Base-by-base conservation (phyloP, 2,888 invertebrate genomes). In the Agriopis leucophaearia region DNA sequence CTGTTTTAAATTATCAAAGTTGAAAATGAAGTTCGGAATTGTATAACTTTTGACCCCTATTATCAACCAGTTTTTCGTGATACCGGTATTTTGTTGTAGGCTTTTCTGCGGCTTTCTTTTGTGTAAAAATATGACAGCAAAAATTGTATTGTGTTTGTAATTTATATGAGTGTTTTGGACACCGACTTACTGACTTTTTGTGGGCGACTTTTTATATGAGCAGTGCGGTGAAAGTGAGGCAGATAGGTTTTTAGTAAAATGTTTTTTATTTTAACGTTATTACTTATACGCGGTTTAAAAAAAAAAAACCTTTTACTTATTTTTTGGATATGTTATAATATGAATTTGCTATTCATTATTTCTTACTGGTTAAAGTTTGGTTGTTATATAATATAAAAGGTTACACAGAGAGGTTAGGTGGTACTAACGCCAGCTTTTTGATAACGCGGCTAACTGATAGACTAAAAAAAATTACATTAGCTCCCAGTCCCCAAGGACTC, bases 1-100 rank as follows among this genome's bases (percentile, higher is more conserved):
- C 66, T 72, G 72, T 71, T 78, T 78, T 74, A 79, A 83, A 81
- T 81, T 75, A 78, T 79, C 75, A 76, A 81, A 82, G 73, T 82
- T 82, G 50, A 55, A 66, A 77, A 77, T 78, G 65, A 75, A 80
- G 73, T 80, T 77, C 67, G 45, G 61, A 73, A 78, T 76, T 77
- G 73, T 66, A 40, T 55, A 71, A 79, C 72, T 78, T 81, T 70
- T 55, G 51, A 54, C 44, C 54, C 58, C 48, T 50, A 63, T 71
- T 64, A 69, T 64, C 56, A 64, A 57, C 60, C 18, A 50, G 16
- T 68, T 60, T 64, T 68, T 63, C 50, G 40, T 42, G 50, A n/a
- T 38, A 40, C 50, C 57, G 27, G 45, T 45, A 45, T 58, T 58
- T 58, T 58, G 65, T 50, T 48, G 62, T 62, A n/a, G 57, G 57